Percentiles rank a stretch among this genome's conserved stretches.
phyloP scores from a whole-genome alignment of 2,888 invertebrate species.

The Tetranychus truncatus region DNA sequence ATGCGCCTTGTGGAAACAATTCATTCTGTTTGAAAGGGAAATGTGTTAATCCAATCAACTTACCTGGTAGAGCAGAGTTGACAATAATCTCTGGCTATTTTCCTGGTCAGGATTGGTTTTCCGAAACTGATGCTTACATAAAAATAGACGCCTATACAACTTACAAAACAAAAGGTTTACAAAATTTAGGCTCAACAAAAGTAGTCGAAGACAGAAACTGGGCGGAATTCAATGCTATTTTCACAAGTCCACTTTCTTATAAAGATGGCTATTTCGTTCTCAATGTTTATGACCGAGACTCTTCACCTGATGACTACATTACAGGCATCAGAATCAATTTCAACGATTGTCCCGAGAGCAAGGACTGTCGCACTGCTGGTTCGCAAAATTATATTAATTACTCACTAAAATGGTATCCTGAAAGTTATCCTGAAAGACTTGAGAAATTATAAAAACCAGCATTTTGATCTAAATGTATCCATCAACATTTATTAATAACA shows the following conservation, averaged over 20 bases:
- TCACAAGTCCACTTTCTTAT: background rate
- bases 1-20: background rate
- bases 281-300: background rate
- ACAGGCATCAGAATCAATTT: background rate
- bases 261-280: background rate
- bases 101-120: background rate
- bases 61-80: background rate
- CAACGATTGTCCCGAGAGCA: background rate
- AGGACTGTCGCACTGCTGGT: background rate
- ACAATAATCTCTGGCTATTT: background rate
- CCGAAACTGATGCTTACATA: background rate
- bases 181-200: background rate
- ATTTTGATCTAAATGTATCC: too few species aligned
- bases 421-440: too few species aligned
- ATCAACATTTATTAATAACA: too few species aligned
- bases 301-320: background rate
- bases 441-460: too few species aligned
- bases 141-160: background rate
- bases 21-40: background rate
- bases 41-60: background rate
- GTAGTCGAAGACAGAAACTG: background rate
- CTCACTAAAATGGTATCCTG: background rate
- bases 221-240: background rate
- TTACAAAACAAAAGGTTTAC: background rate
- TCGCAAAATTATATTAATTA: background rate